phyloP scores from a whole-genome alignment of 2,888 invertebrate species.

The Agelastica alni region DNA sequence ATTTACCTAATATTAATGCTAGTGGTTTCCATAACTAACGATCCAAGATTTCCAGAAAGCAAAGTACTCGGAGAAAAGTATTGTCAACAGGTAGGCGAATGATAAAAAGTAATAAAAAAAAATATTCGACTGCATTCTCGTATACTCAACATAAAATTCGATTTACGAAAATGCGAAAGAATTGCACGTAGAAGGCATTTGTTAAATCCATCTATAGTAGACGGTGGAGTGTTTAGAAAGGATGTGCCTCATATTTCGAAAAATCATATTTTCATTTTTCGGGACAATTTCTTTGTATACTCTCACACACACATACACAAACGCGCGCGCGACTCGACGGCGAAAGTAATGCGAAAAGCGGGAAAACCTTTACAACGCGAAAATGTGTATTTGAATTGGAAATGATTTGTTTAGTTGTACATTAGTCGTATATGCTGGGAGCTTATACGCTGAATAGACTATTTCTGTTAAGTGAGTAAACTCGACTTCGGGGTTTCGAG shows the following conservation, averaged over 20 bases:
- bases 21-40: no score
- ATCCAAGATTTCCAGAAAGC: no score
- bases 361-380: neutral
- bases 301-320: no score
- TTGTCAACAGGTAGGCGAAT: neutral
- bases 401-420: constrained; percentile 8
- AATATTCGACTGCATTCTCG: neutral
- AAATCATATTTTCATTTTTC: constrained; percentile 23
- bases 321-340: neutral
- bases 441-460: no score
- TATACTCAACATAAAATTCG: constrained; percentile 12
- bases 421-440: neutral
- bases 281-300: constrained; percentile 12
- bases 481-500: no score
- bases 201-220: constrained; percentile 25
- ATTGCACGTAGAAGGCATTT: constrained; percentile 18
- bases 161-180: constrained; percentile 9
- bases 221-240: constrained; percentile 25
- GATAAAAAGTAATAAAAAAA: neutral
- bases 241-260: constrained; percentile 13
- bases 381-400: constrained; percentile 16
- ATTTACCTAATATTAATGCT: no score
- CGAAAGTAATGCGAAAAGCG: constrained; percentile 6
- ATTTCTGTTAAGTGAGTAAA: no score
- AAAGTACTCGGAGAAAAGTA: no score